Conservation (phyloP, 2,113 vertebrate species). For the Sapayoa aenigma region DNA sequence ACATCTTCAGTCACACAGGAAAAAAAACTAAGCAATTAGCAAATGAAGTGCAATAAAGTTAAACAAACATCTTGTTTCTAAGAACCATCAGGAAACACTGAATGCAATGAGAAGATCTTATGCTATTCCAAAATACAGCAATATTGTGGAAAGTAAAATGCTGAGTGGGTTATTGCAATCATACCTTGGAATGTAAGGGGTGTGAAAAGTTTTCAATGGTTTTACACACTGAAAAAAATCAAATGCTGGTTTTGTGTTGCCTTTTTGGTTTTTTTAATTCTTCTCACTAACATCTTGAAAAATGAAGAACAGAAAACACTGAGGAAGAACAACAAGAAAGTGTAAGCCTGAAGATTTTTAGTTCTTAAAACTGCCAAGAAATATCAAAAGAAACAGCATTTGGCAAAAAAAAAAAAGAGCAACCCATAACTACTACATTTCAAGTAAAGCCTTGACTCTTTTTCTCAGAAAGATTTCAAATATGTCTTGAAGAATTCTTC, state of each 20-base stretch:
- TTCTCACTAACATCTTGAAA: not conserved
- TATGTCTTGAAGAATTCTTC: not conserved
- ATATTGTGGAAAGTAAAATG: not conserved
- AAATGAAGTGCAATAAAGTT: not conserved
- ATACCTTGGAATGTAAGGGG: not conserved
- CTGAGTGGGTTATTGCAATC: not conserved
- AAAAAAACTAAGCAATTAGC: not conserved
- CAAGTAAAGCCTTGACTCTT: not conserved
- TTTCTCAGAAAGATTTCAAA: not conserved
- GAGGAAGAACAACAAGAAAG: not conserved
- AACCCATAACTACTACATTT: not conserved
- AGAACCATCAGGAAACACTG: not conserved
- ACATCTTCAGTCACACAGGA: not conserved
- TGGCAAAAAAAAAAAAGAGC: not conserved
- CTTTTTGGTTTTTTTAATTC: not conserved
- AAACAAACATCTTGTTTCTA: conserved; percentile 28
- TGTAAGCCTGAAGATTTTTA: not conserved
- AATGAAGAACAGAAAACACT: not conserved
- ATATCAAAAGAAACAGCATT: not conserved
- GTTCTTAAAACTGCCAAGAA: not conserved
- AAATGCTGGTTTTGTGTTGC: not conserved
- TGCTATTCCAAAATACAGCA: accelerated
- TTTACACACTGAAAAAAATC: not conserved
- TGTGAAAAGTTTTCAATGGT: not conserved
- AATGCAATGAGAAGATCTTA: not conserved